These are phyloP conservation scores for Petrolisthes cinctipes DNA, from an alignment of 2,888 invertebrate species.

Conservation along the genomic window DNA sequence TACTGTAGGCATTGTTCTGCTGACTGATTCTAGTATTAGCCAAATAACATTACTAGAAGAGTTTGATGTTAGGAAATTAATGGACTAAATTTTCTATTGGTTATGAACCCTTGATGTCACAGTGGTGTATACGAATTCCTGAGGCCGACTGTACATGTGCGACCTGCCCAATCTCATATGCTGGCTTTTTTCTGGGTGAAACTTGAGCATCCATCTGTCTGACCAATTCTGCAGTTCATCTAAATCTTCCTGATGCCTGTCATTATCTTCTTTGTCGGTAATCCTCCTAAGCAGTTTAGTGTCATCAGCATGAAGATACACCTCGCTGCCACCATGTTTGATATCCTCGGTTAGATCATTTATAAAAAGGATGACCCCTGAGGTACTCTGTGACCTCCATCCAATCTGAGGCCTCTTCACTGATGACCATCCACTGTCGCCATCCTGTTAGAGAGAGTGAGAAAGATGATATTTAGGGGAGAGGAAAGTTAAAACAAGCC, in stretches of 20 bases:
- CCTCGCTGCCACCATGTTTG: constrained; percentile 10
- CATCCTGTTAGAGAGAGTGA: constrained; percentile 9
- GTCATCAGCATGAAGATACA: not conserved
- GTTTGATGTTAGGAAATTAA: no score
- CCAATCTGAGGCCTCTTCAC: not conserved
- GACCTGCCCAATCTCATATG: constrained; percentile 23
- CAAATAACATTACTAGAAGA: no score
- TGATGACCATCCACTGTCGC: constrained; percentile 11
- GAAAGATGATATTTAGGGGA: no score
- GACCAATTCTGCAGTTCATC: constrained; percentile 16
- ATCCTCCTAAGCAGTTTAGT: constrained; percentile 8
- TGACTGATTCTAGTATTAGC: no score
- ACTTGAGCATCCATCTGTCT: constrained; percentile 27
- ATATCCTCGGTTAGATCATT: constrained; percentile 12
- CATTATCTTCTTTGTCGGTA: constrained; percentile 4
- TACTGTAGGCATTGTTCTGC: no score
- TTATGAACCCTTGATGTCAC: no score
- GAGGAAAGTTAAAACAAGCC: no score
- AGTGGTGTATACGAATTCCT: no score
- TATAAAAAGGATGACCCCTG: constrained; percentile 8
- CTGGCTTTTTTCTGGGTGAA: not conserved
- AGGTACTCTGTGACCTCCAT: not conserved
- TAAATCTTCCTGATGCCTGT: constrained; percentile 6
- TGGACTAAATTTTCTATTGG: no score
- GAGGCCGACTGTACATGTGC: no score